Conservation (phyloP, 1,140 invertebrate genomes). For the Diprion similis region DNA sequence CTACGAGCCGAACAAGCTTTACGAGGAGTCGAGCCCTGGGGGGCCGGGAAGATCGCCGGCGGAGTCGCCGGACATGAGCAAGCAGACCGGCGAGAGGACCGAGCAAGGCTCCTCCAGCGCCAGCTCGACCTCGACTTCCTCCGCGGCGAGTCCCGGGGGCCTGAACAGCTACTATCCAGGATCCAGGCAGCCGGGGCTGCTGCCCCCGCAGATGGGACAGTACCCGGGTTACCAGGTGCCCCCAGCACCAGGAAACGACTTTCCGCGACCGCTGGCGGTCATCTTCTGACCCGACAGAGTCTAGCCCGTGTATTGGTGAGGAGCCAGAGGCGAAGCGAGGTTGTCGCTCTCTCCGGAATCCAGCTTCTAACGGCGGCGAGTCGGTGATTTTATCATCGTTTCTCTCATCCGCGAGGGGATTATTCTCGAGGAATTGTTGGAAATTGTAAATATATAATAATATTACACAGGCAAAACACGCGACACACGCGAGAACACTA, state of each 20-base stretch:
- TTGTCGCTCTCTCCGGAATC: too few species aligned
- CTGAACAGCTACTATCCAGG: constrained; percentile 69
- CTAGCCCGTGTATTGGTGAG: constrained; percentile 38
- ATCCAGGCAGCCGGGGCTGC: constrained; percentile 57
- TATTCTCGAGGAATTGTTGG: too few species aligned
- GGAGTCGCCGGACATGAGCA: constrained; percentile 69
- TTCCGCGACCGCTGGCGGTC: constrained; percentile 80
- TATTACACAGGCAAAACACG: too few species aligned
- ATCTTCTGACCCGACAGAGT: constrained; percentile 84
- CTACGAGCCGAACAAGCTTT: constrained; percentile 60
- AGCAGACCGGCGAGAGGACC: constrained; percentile 60
- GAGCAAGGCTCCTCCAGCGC: constrained; percentile 61
- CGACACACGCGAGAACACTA: too few species aligned
- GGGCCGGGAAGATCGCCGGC: constrained; percentile 58
- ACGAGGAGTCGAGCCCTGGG: constrained; percentile 76
- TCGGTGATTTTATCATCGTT: too few species aligned
- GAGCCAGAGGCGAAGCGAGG: too few species aligned
- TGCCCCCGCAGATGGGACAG: constrained; percentile 68
- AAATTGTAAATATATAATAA: too few species aligned
- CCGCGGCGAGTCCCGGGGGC: constrained; percentile 69
- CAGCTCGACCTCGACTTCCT: constrained; percentile 68
- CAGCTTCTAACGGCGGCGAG: too few species aligned
- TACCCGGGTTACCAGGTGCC: constrained; percentile 69
- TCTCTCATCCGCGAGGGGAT: too few species aligned
- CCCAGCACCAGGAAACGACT: constrained; percentile 68